phyloP scores from a whole-genome alignment of 2,113 vertebrate genomes.

The Siniperca knerii region DNA sequence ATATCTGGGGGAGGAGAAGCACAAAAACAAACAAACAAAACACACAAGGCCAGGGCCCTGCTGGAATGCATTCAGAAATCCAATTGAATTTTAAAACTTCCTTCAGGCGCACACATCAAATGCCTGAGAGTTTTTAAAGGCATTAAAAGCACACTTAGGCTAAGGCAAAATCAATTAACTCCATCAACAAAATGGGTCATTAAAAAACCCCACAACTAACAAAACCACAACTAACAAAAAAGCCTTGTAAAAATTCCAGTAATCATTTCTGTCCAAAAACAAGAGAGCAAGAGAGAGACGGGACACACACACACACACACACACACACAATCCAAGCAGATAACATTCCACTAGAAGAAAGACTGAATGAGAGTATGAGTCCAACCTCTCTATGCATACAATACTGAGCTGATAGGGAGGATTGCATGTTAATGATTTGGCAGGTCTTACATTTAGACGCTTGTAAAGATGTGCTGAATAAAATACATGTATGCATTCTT shows the following conservation, averaged over 20 bases:
- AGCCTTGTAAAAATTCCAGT: neutral
- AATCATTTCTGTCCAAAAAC: neutral
- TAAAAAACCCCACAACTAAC: neutral
- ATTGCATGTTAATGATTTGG: conserved; percentile 17
- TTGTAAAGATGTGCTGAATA: conserved; percentile 12
- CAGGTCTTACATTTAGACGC: conserved; percentile 15
- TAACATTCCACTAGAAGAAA: conserved; percentile 27
- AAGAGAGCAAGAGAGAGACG: neutral
- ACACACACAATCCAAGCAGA: neutral
- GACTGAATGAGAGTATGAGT: conserved; percentile 5
- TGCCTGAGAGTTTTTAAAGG: neutral
- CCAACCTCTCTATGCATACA: conserved; percentile 16
- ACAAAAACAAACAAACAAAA: neutral
- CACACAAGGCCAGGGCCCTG: neutral
- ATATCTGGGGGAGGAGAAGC: conserved; percentile 35
- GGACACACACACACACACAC: neutral
- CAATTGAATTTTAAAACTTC: neutral
- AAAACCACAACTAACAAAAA: neutral
- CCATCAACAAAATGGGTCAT: neutral
- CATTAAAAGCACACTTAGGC: neutral
- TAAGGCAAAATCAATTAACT: neutral
- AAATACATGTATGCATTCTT: neutral
- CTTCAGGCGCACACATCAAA: neutral
- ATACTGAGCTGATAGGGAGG: conserved; percentile 16
- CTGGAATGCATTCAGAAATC: conserved; percentile 20